Conservation (phyloP, 2,797 vertebrate genomes). For the Pantherophis alleghaniensis region DNA sequence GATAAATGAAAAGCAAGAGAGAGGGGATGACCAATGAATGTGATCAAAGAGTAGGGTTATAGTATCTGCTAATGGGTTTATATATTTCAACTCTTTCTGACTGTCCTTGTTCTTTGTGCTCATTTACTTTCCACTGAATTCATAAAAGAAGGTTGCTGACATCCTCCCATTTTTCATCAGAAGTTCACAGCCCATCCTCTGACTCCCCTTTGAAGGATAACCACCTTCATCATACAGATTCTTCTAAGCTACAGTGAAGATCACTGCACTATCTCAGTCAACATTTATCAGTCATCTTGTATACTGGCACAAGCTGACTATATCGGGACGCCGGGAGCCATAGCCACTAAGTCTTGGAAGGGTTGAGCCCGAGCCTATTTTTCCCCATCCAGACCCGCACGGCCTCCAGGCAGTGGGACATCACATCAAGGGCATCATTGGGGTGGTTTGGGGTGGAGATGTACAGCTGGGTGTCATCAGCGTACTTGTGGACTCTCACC, state of each 20-base stretch:
- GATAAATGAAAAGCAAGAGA: not conserved
- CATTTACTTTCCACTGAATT: slow-evolving; percentile 13
- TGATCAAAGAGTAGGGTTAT: not conserved
- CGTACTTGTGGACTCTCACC: too few species aligned
- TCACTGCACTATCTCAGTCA: slow-evolving; percentile 7
- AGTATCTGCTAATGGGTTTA: not conserved
- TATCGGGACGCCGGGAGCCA: too few species aligned
- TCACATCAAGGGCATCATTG: too few species aligned
- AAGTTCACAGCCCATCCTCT: not conserved
- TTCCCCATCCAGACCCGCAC: too few species aligned
- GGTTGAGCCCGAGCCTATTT: too few species aligned
- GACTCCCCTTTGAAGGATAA: not conserved
- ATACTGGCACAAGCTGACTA: not conserved
- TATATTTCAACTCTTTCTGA: not conserved
- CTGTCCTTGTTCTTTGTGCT: not conserved
- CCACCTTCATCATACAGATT: not conserved
- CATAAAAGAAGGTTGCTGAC: not conserved
- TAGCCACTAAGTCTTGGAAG: too few species aligned
- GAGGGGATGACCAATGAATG: not conserved
- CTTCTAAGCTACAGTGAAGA: slow-evolving; percentile 6
- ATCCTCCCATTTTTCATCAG: not conserved
- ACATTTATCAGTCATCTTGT: slow-evolving; percentile 14
- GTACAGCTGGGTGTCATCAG: too few species aligned
- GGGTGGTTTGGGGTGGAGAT: too few species aligned
- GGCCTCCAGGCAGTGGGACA: too few species aligned